Conservation (phyloP, 2,797 vertebrate genomes). For the Smutsia temminckii region DNA sequence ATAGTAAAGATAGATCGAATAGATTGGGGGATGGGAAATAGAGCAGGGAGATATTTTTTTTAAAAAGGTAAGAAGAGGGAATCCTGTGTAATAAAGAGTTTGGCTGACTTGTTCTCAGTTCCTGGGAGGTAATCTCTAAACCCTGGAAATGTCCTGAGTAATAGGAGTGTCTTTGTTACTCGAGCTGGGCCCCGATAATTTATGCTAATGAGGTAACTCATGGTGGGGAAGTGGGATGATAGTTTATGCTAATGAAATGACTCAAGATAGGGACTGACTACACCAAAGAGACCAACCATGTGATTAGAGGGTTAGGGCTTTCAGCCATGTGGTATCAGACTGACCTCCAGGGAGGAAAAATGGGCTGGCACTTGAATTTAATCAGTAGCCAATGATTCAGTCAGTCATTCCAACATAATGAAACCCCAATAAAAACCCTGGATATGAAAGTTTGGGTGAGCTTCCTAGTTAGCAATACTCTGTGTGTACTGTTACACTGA, state of each 20-base stretch:
- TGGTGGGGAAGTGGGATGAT: not conserved
- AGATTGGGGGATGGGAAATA: too few relatives aligned
- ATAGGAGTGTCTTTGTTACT: not conserved
- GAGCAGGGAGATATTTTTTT: too few relatives aligned
- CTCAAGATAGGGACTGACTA: not conserved
- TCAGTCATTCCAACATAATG: not conserved
- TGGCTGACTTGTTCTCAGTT: not conserved
- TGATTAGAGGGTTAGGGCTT: not conserved
- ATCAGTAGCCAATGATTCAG: not conserved
- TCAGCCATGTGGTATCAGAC: not conserved
- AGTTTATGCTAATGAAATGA: not conserved
- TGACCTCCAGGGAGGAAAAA: not conserved
- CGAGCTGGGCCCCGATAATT: not conserved
- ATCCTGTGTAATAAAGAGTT: not conserved
- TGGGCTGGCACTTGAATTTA: not conserved
- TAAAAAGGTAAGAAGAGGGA: not conserved
- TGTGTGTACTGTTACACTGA: not conserved
- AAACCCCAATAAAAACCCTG: not conserved
- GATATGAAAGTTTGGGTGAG: not conserved
- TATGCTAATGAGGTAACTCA: not conserved
- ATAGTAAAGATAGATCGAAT: not conserved
- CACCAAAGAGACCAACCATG: not conserved
- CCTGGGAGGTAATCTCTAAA: not conserved
- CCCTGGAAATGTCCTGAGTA: not conserved
- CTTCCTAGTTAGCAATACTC: not conserved